Percentiles rank a stretch among this genome's conserved stretches.
Conservation (phyloP, 2,113 vertebrate species). For the Ceratotherium simum region DNA sequence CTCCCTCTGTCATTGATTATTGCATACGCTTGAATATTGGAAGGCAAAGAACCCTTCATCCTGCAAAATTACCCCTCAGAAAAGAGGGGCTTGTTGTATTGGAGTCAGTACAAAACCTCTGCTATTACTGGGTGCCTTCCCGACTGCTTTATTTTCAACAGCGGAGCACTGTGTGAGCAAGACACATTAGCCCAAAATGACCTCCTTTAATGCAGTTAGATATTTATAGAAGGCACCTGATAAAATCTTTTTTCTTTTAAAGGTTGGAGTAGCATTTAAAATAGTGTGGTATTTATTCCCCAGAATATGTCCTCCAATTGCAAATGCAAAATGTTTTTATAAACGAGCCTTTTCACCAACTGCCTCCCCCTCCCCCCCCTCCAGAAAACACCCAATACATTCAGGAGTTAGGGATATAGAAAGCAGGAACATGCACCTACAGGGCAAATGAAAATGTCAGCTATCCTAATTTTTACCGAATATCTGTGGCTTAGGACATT, state of each 20-base stretch:
- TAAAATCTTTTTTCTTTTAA: neutral
- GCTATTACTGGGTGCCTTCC: constrained; percentile 29
- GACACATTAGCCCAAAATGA: constrained; percentile 53
- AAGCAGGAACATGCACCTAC: neutral
- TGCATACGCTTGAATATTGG: neutral
- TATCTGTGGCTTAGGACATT: neutral
- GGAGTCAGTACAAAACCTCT: constrained; percentile 18
- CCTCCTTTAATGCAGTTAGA: constrained; percentile 48
- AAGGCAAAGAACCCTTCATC: neutral
- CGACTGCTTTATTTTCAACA: constrained; percentile 42
- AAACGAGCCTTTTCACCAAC: constrained; percentile 8
- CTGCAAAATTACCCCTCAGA: neutral
- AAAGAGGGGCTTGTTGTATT: neutral
- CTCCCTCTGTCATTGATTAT: neutral
- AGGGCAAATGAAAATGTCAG: neutral
- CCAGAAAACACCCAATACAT: neutral
- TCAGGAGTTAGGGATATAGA: neutral
- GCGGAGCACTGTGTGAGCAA: neutral
- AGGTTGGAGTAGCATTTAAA: constrained; percentile 45
- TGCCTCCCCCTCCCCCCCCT: neutral
- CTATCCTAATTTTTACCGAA: neutral
- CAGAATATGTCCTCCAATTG: constrained; percentile 18
- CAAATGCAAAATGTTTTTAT: constrained; percentile 54
- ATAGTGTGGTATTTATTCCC: constrained; percentile 63
- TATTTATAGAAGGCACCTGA: constrained; percentile 70